Evolutionary conservation across 2,888 invertebrate species (phyloP).

Genomic region (Eupeodes latifasciatus): DNA sequence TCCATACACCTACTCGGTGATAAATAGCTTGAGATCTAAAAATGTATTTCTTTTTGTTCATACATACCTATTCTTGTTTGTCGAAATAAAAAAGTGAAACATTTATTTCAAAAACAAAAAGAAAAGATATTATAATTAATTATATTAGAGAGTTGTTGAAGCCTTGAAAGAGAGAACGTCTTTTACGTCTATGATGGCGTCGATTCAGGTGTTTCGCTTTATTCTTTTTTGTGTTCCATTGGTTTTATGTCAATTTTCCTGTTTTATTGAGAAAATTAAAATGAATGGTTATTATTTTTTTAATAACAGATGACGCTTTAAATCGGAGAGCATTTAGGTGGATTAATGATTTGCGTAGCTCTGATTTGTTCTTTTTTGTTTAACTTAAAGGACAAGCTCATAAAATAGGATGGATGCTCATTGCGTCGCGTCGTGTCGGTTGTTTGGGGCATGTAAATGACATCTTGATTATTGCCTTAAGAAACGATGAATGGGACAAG

Average conservation of each 20-base stretch:
- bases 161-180: constrained; percentile 47
- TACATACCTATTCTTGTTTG: constrained; percentile 2
- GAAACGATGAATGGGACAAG: no score
- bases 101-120: constrained; percentile 51
- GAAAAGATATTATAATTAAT: constrained; percentile 63
- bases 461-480: no score
- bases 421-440: no score
- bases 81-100: not conserved
- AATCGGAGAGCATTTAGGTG: not conserved
- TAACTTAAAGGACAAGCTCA: not conserved
- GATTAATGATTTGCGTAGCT: constrained; percentile 9
- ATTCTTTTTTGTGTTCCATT: not conserved
- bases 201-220: constrained; percentile 51
- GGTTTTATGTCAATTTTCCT: constrained; percentile 25
- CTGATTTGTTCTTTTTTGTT: constrained; percentile 3
- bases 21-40: constrained; percentile 55
- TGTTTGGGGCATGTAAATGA: no score
- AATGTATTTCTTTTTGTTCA: constrained; percentile 56
- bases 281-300: constrained; percentile 11
- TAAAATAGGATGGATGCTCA: not conserved
- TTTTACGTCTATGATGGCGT: constrained; percentile 17
- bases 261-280: constrained; percentile 40
- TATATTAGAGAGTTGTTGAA: constrained; percentile 29
- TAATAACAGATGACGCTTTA: constrained; percentile 16
- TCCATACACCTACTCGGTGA: constrained; percentile 41